phyloP scores from a whole-genome alignment of 1,140 invertebrate genomes.

The Adelges cooleyi region DNA sequence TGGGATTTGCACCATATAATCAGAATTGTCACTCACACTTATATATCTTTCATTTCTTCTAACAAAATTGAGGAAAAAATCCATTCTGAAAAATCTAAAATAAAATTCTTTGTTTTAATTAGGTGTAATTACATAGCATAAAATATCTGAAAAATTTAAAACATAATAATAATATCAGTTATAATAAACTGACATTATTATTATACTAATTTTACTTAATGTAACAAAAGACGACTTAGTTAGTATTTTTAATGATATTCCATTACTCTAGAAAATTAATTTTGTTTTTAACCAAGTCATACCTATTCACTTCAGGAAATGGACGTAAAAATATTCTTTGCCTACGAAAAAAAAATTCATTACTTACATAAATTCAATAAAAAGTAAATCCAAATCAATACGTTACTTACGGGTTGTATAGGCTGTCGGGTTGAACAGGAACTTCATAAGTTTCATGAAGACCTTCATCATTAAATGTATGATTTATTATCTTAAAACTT shows the following conservation, averaged over 20 bases:
- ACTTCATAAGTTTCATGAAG: neutral
- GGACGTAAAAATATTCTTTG: neutral
- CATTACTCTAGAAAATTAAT: too few relatives aligned
- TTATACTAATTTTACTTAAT: too few relatives aligned
- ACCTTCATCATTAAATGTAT: neutral
- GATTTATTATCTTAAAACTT: neutral
- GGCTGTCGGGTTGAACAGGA: neutral
- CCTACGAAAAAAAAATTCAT: neutral
- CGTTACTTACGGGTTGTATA: neutral
- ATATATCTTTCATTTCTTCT: neutral
- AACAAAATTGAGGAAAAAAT: neutral
- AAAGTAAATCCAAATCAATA: neutral
- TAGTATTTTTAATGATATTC: too few relatives aligned
- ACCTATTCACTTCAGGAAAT: neutral
- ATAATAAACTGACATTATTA: too few relatives aligned
- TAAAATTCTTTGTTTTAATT: neutral
- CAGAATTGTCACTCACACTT: neutral
- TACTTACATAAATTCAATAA: neutral
- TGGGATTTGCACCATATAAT: too few relatives aligned
- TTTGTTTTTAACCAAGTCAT: too few relatives aligned
- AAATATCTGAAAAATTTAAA: too few relatives aligned
- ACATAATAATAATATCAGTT: too few relatives aligned
- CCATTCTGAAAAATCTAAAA: neutral
- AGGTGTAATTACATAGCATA: too few relatives aligned
- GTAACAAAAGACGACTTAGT: too few relatives aligned